phyloP scores from a whole-genome alignment of 2,888 invertebrate species.

The Aphodius granarius region DNA sequence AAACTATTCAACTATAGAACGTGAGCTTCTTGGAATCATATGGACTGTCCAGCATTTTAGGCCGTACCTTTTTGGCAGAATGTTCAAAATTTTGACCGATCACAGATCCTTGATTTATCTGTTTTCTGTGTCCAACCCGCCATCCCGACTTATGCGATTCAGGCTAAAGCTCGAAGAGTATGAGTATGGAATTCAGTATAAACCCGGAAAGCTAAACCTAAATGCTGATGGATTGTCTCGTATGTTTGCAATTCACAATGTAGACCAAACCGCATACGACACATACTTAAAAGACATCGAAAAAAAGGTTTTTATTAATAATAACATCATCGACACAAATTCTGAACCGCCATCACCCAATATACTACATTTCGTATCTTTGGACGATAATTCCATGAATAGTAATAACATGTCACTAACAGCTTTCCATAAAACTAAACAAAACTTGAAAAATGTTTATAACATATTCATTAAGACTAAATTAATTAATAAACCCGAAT shows the following conservation, averaged over 20 bases:
- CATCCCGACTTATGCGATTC: constrained; percentile 18
- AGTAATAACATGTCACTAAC: neutral
- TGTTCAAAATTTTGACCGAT: constrained; percentile 21
- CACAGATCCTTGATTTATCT: constrained; percentile 21
- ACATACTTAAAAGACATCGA: neutral
- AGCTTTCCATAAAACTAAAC: neutral
- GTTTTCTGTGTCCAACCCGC: constrained; percentile 20
- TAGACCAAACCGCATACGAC: neutral
- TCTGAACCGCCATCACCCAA: neutral
- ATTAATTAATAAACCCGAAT: constrained; percentile 18
- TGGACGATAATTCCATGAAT: neutral
- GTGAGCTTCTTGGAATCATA: constrained; percentile 22
- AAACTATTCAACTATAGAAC: constrained; percentile 20
- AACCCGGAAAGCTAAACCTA: constrained; percentile 19
- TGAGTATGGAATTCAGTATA: constrained; percentile 21
- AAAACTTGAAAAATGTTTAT: constrained; percentile 1
- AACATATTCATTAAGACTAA: constrained; percentile 13
- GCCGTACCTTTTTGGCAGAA: constrained; percentile 22
- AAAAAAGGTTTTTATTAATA: neutral
- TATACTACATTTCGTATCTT: neutral
- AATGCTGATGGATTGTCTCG: constrained; percentile 24
- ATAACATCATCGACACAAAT: neutral
- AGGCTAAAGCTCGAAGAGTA: constrained; percentile 22
- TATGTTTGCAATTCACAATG: neutral
- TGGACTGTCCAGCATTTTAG: constrained; percentile 19